These are phyloP conservation scores for Catharus minimus DNA, from an alignment of 2,113 vertebrate genomes.

Conservation along the genomic window DNA sequence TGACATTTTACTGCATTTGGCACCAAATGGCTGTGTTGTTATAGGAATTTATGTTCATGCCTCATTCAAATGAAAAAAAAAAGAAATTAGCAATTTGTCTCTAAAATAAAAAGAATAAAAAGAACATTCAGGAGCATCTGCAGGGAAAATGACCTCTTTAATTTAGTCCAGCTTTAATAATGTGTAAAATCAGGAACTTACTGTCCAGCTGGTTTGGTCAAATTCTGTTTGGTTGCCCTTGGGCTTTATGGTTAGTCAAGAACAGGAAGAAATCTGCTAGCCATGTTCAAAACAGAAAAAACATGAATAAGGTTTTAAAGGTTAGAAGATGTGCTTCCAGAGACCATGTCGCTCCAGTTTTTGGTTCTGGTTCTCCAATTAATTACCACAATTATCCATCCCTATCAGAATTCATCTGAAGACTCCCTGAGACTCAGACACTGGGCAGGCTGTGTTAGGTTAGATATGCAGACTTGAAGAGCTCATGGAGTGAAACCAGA, in stretches of 20 bases:
- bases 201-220: not conserved
- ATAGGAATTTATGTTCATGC: constrained; percentile 3
- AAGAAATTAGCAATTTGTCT: not conserved
- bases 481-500: not conserved
- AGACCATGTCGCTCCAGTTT: not conserved
- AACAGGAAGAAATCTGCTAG: not conserved
- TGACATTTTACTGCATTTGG: constrained; percentile 29
- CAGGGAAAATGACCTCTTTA: not conserved
- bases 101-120: not conserved
- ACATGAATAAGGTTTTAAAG: not conserved
- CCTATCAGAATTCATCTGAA: not conserved
- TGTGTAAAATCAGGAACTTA: not conserved
- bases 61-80: not conserved
- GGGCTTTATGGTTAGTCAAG: not conserved
- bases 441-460: not conserved
- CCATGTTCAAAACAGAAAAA: not conserved
- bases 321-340: not conserved
- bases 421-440: not conserved
- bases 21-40: not conserved
- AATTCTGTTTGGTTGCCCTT: not conserved
- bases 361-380: not conserved
- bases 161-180: not conserved
- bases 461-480: not conserved
- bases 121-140: not conserved
- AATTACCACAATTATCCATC: not conserved